Base-by-base conservation (phyloP, 2,113 vertebrate genomes). In the Excalfactoria chinensis region DNA sequence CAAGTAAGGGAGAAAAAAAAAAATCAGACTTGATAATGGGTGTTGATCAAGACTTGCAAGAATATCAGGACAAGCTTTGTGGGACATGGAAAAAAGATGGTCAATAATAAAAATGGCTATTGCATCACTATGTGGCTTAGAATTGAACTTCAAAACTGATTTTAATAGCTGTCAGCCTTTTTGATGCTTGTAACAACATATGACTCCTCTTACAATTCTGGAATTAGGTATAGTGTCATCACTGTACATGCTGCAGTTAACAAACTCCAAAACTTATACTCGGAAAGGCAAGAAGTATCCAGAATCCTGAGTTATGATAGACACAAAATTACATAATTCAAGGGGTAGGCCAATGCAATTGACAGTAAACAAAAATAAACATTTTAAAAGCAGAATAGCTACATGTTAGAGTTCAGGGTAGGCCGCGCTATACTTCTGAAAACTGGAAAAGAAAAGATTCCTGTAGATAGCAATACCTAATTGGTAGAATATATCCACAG, bases 381-480 rank as follows among this genome's bases (percentile, higher is more conserved):
- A 93, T 85, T 97, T 97, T 74, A 93, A 43, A 96, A 93, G 73
- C 74, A 96, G 96, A 97, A 93, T 79, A 48, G 81, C 97, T 96
- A 92, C 66, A 81, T 0, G 95, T 94, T 90, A 92, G 90, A 94
- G 35, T 49, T 94, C 82, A 94, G 91, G 91, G 18, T 40, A 90
- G 93, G 90, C 48, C 60, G 76, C 94, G 86, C 84, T 96, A 92
- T 93, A 97, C 97, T 98, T 97, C 98, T 97, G 97, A 97, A 95
- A 96, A 98, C 98, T 98, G 98, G 78, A 98, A 98, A 98, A 97
- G 96, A 98, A 97, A 97, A 89, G 95, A 91, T 83, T 97, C 97
- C 93, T 96, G 96, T 89, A 97, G 96, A 96, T 94, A 97, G 97
- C 93, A 98, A 66, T 95, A 97, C 95, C 88, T 96, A 95, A 96